Evolutionary conservation across 2,797 vertebrate species (phyloP).

Genomic region (Protonibea diacanthus): DNA sequence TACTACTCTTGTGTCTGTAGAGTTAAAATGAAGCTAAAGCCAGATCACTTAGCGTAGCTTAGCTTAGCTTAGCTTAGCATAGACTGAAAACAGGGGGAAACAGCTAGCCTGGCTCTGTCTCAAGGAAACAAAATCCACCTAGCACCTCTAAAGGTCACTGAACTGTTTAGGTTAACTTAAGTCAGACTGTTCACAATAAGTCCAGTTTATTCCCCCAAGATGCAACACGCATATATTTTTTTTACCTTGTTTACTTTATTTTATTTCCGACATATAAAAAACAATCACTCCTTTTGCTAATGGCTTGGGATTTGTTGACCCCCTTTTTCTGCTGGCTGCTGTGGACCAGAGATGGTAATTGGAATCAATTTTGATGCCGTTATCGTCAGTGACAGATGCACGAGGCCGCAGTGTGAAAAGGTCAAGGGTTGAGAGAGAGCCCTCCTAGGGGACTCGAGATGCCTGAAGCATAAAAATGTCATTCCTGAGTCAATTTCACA

Average conservation of each 20-base stretch:
- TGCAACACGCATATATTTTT: neutral
- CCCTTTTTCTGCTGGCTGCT: slow-evolving; percentile 25
- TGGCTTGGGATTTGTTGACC: slow-evolving; percentile 24
- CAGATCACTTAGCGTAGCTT: neutral
- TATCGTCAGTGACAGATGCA: slow-evolving; percentile 70
- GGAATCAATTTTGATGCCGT: slow-evolving; percentile 71
- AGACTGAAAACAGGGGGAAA: no score
- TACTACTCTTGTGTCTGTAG: neutral
- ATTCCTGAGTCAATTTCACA: slow-evolving; percentile 53
- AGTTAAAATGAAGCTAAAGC: neutral
- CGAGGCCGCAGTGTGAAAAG: slow-evolving; percentile 60
- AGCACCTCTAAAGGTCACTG: neutral
- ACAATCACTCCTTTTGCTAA: slow-evolving; percentile 9
- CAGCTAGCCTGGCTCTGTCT: no score
- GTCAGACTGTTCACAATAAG: slow-evolving; percentile 1
- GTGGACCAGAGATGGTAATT: slow-evolving; percentile 44
- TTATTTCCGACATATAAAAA: slow-evolving; percentile 25
- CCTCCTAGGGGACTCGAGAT: slow-evolving; percentile 24
- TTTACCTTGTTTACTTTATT: neutral
- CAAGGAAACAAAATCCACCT: no score
- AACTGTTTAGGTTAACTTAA: neutral
- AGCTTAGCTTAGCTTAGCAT: neutral
- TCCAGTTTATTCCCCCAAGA: neutral
- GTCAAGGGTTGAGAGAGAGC: slow-evolving; percentile 59
- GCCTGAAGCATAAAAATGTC: slow-evolving; percentile 60